Conservation (phyloP, 2,888 invertebrate genomes). For the Aricia artaxerxes region DNA sequence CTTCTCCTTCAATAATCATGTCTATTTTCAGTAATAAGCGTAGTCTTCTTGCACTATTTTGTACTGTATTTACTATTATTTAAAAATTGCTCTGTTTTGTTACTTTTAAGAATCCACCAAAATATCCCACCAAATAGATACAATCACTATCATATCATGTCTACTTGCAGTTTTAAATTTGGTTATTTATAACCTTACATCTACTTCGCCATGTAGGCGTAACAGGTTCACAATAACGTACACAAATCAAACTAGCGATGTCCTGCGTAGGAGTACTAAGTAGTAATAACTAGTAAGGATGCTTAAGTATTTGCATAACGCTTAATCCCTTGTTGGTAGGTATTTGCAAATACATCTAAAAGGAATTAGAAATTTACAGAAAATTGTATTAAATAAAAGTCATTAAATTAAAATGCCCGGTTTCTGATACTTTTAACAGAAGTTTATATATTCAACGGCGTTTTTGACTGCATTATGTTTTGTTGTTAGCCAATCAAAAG, state of each 20-base stretch:
- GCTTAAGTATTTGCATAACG: not conserved
- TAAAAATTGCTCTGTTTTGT: no score
- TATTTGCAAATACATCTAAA: not conserved
- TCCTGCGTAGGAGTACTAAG: slow-evolving; percentile 32
- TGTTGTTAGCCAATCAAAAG: no score
- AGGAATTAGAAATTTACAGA: not conserved
- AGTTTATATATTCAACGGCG: no score
- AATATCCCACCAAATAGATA: not conserved
- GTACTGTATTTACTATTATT: no score
- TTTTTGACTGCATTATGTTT: no score
- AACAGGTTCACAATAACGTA: slow-evolving; percentile 17
- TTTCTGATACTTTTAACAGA: no score
- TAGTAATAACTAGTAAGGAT: slow-evolving; percentile 25
- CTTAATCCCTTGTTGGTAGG: not conserved
- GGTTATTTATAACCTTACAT: not conserved
- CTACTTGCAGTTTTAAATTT: not conserved
- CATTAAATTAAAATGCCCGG: no score
- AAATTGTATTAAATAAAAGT: not conserved
- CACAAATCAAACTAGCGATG: slow-evolving; percentile 28
- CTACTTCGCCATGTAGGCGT: not conserved
- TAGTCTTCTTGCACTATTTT: no score
- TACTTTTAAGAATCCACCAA: no score
- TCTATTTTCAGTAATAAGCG: no score
- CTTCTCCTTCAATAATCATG: no score
- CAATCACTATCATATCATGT: not conserved